Evolutionary conservation across 2,888 invertebrate species (phyloP), one percentile per base, ranked within the genome.

Genomic region (Drepana falcataria): DNA sequence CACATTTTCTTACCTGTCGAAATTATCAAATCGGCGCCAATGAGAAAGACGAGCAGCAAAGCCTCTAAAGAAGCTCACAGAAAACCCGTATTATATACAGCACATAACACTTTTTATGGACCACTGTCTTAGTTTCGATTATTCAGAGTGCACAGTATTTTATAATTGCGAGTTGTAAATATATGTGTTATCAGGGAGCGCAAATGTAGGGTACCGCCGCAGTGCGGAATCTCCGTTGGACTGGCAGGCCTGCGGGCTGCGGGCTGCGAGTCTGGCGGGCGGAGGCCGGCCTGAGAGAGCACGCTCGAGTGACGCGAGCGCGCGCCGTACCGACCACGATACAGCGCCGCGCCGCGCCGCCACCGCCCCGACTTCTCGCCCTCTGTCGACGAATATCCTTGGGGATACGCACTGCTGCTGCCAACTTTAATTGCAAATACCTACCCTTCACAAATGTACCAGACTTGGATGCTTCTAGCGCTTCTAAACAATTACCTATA

Each of bases 201-300:
- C 64, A 62, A 61, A 64, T 59, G 64, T 58, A 74, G 71, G 61
- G 73, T 69, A 85, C 88, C 87, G 83, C 74, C 86, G 85, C 87
- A 83, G 76, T 85, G 87, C 87, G 83, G 85, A 79, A 83, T 75
- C 73, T 80, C 74, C 75, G 75, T 65, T 70, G 69, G 76, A 89
- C 89, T 89, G 87, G 68, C 80, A 77, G 68, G 63, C 58, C 54
- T 59, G 64, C 62, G 63, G 65, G 62, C 65, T 56, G 21, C 56
- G 54, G 57, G 54, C 59, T 49, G 55, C 56, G 55, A 55, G 52
- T 51, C 53, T 52, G 51, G 55, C 51, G 48, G 51, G 57, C 58
- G 59, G 58, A 59, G 59, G 59, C 59, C 59, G 63, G 58, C 52
- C 40, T 59, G 61, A 55, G 63, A 62, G 71, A 64, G 69, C 69